Evolutionary conservation across 2,797 vertebrate genomes (phyloP).

Genomic region (Triplophysa yarkandensis): DNA sequence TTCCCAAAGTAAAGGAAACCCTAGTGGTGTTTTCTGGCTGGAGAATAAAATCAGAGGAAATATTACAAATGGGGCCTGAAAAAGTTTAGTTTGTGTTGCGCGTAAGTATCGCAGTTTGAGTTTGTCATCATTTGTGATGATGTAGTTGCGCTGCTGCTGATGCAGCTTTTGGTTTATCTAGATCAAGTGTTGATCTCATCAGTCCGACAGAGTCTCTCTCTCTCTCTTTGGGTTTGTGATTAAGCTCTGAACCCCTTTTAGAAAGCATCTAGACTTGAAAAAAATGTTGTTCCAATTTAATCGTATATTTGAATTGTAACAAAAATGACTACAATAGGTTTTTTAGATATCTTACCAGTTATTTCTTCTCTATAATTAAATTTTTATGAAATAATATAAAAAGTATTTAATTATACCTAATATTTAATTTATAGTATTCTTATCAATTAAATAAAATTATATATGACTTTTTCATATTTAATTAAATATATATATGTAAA

Average conservation of each 20-base stretch:
- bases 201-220: too few species aligned
- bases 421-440: too few species aligned
- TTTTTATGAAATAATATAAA: too few species aligned
- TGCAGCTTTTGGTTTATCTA: neutral
- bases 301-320: neutral
- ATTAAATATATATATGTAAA: too few species aligned
- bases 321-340: neutral
- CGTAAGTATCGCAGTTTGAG: conserved; percentile 9
- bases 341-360: neutral
- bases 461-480: too few species aligned
- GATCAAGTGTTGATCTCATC: conserved; percentile 25
- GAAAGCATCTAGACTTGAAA: neutral
- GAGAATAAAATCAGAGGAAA: conserved; percentile 31
- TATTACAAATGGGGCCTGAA: conserved; percentile 37
- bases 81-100: conserved; percentile 51
- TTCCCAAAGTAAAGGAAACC: conserved; percentile 43
- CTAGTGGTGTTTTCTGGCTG: conserved; percentile 18
- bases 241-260: conserved; percentile 12
- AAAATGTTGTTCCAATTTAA: neutral
- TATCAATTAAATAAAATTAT: too few species aligned
- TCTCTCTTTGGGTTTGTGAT: conserved; percentile 7
- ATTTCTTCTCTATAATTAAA: neutral
- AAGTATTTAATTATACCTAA: too few species aligned
- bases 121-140: conserved; percentile 24
- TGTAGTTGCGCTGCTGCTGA: neutral